Conservation (phyloP, 1,140 invertebrate species). For the Drosophila nigromelanica region DNA sequence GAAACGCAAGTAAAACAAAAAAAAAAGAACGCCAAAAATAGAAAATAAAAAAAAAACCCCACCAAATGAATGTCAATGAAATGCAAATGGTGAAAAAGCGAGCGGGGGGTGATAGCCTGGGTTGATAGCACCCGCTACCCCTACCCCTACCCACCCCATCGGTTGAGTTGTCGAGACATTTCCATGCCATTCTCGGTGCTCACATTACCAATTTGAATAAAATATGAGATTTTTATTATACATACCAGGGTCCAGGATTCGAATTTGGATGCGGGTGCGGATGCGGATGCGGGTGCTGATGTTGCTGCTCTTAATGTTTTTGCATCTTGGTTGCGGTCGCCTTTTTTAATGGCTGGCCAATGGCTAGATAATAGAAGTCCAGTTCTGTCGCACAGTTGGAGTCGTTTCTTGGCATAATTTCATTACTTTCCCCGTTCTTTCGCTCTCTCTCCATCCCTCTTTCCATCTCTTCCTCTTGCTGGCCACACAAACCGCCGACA, state of each 20-base stretch:
- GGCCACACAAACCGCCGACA: conserved; percentile 63
- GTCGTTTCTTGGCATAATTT: conserved; percentile 62
- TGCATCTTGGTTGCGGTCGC: not conserved
- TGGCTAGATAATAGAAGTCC: conserved; percentile 70
- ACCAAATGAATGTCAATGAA: conserved; percentile 63
- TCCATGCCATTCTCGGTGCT: conserved; percentile 30
- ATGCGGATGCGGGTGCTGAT: not conserved
- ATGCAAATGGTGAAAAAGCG: conserved; percentile 55
- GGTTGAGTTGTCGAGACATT: not conserved
- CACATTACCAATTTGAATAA: conserved; percentile 83
- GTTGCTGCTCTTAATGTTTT: not conserved
- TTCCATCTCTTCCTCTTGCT: not conserved
- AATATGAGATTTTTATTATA: conserved; percentile 83
- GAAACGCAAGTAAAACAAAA: conserved; percentile 42
- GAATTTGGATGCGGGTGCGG: not conserved
- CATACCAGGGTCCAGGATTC: not conserved
- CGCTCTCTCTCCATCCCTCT: not conserved
- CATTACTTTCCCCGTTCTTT: conserved; percentile 59
- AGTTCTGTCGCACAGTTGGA: conserved; percentile 34
- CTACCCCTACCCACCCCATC: not conserved
- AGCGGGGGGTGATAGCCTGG: not conserved
- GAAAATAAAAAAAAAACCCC: conserved; percentile 1
- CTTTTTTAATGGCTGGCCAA: conserved; percentile 64
- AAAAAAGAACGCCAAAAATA: conserved; percentile 34
- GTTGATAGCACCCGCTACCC: not conserved